Evolutionary conservation across 2,888 invertebrate genomes (phyloP), one percentile per base, ranked within the genome.

Genomic region (Synanthedon vespiformis): DNA sequence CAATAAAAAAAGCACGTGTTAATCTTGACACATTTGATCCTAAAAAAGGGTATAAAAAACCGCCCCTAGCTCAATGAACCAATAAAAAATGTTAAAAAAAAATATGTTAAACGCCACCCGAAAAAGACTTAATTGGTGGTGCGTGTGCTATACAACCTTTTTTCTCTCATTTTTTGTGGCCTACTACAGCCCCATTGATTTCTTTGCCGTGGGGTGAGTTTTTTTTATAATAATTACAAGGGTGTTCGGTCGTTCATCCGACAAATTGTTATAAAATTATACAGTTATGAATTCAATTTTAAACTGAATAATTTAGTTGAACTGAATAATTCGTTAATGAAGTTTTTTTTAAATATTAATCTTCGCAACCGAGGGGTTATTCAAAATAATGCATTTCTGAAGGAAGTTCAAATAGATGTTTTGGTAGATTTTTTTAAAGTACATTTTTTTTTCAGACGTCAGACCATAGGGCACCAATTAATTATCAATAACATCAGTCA

Each of bases 81-180:
- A 84, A 85, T 82, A 77, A 77, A 82, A 78, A 80, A 77, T 70
- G 11, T 57, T 61, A 61, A 58, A 70, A 74, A 77, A 76, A 72
- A 72, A 62, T 61, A 70, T 66, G 70, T 72, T 68, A 70, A 70
- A 68, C 68, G 61, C 57, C 60, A 66, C 61, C 68, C 65, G 64
- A 70, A 70, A 73, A 85, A 80, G 68, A 71, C 64, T 66, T 83
- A 84, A 87, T 86, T 86, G 85, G 78, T 69, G 69, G 68, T 67
- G 60, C 80, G 76, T 77, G 85, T 80, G 86, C 80, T 79, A 22
- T 22, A 22, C 5, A 72, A 72, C 80, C 83, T 68, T 74, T 75
- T 77, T 75, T 76, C 71, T 68, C 58, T 50, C 16, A 55, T 58
- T 57, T 67, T 69, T 67, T 67, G 64, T 58, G 68, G 61, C 58